A percentile compares a stretch with the other conserved stretches of the same genome.
phyloP scores from a whole-genome alignment of 2,888 invertebrate species.

The Philereme vetulata region DNA sequence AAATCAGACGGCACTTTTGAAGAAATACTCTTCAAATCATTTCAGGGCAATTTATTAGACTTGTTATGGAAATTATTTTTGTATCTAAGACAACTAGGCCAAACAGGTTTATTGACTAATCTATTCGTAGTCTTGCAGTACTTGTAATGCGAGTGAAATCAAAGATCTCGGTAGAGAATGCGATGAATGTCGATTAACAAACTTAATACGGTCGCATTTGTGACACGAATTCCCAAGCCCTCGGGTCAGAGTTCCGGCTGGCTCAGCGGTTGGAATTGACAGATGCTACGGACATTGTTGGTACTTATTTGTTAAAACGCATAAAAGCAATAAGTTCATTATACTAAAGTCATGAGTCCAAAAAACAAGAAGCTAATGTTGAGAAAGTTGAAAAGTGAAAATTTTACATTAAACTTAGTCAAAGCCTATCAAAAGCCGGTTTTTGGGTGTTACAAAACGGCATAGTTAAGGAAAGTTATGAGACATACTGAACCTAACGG shows the following conservation, averaged over 20 bases:
- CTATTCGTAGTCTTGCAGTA: conserved; percentile 11
- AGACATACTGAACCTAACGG: conserved; percentile 16
- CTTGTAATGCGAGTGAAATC: conserved; percentile 19
- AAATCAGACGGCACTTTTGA: neutral
- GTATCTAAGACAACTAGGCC: conserved; percentile 4
- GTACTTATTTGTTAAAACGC: neutral
- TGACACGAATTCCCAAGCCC: conserved; percentile 45
- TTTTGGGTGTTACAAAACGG: conserved; percentile 29
- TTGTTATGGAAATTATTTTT: conserved; percentile 10
- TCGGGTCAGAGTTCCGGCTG: conserved; percentile 50
- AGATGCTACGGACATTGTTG: conserved; percentile 4
- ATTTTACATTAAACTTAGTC: conserved; percentile 18
- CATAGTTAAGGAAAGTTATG: conserved; percentile 34
- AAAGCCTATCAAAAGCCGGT: conserved; percentile 28
- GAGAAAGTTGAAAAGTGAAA: conserved; percentile 27
- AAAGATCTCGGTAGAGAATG: conserved; percentile 37
- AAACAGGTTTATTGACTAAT: conserved; percentile 15
- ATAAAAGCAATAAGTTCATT: neutral
- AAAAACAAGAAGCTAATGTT: conserved; percentile 15
- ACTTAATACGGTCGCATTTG: conserved; percentile 39
- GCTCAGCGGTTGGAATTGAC: conserved; percentile 1
- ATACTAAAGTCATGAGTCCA: neutral
- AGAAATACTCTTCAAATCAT: too few species aligned
- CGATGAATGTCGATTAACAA: conserved; percentile 43
- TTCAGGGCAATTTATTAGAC: conserved; percentile 5